Base-by-base conservation (phyloP, 2,113 vertebrate species). In the Leucopternis melanops region DNA sequence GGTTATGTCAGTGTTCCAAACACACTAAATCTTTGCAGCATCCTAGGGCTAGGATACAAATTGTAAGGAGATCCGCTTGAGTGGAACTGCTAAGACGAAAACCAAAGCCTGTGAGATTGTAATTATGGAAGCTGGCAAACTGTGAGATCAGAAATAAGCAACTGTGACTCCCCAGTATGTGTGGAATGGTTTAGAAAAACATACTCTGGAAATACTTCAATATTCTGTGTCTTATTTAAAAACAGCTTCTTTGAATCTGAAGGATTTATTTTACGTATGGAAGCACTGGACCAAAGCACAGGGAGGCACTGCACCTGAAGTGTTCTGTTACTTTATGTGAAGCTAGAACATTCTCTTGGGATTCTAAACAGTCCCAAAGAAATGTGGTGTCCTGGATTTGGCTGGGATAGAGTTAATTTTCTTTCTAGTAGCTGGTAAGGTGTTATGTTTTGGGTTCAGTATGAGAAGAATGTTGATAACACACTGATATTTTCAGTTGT, bases 111-210 rank as follows among this genome's bases (percentile, higher is more conserved):
- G 81, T 81, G 81, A 93, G 92, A 89, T 82, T 77, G 72, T 84
- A 96, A 95, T 93, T 96, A 93, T 6, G 52, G 65, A 74, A 91
- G 49, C 7, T 85, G 50, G 36, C 69, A 87, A 91, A 71, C 55
- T 74, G 36, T 66, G 84, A 91, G 77, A 94, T 95, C 83, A 81
- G 63, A 94, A 96, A 78, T 77, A 49, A 86, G 55, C 80, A 70
- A 45, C 81, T 70, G 52, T 88, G 81, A 81, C 81, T 94, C 69
- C 38, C 58, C 42, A 81, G 32, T 34, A 89, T 36, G 49, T 63
- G 31, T 73, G 36, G 54, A 50, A 45, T 42, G 15, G 29, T 70
- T 89, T 81, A 81, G 62, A 57, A 92, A 90, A 95, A 70, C 6
- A 1, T n/a, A 29, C 10, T 65, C 16, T 90, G 61, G 57, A 92